Evolutionary conservation across 2,113 vertebrate species (phyloP).

Genomic region (Planiliza haematocheilus): DNA sequence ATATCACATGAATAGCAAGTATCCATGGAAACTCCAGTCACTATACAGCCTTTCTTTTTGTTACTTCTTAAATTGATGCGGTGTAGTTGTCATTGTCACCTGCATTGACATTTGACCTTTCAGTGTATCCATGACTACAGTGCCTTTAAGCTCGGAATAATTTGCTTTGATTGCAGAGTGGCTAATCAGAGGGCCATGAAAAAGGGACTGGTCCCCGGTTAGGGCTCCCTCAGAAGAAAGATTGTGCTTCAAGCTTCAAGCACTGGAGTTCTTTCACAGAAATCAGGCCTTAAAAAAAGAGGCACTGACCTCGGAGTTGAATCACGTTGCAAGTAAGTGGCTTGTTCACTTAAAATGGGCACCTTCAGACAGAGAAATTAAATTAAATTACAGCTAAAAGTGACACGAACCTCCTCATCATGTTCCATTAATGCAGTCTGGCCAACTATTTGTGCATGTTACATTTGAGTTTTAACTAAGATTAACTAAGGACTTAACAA

Average conservation of each 20-base stretch:
- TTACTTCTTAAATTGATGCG: conserved; percentile 13
- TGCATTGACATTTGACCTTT: conserved; percentile 34
- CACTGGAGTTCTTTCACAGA: conserved; percentile 43
- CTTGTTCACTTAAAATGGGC: conserved; percentile 45
- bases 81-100: conserved; percentile 17
- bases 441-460: too few species aligned
- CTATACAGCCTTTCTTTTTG: conserved; percentile 4
- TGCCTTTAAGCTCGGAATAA: conserved; percentile 42
- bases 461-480: too few species aligned
- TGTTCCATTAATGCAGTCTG: too few species aligned
- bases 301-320: conserved; percentile 46
- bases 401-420: not conserved
- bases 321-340: conserved; percentile 11
- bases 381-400: conserved; percentile 39
- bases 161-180: conserved; percentile 65
- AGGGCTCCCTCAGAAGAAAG: conserved; percentile 22
- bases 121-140: conserved; percentile 38
- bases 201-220: conserved; percentile 40
- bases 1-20: conserved; percentile 29
- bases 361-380: conserved; percentile 27
- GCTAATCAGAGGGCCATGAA: conserved; percentile 53
- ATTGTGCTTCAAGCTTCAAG: conserved; percentile 56
- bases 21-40: conserved; percentile 44
- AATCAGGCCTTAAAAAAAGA: conserved; percentile 56
- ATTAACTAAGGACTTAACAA: too few species aligned